These are phyloP conservation scores for Ditula angustiorana DNA, from an alignment of 2,888 invertebrate genomes.

Conservation along the genomic window DNA sequence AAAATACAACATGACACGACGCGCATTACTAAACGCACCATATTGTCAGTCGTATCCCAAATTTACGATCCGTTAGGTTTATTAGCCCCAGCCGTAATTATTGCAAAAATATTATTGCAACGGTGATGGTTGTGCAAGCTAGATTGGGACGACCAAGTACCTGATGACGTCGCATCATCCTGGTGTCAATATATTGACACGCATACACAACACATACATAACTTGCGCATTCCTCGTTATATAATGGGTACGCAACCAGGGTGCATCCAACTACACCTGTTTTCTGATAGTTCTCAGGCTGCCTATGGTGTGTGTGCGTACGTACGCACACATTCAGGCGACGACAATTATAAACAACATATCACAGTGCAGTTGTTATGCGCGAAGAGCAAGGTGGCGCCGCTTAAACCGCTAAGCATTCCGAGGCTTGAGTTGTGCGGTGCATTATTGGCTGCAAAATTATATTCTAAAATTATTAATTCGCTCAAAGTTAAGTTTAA, in stretches of 20 bases:
- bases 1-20: background rate
- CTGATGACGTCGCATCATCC: background rate
- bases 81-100: constrained; percentile 13
- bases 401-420: no score
- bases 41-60: background rate
- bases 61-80: constrained; percentile 33
- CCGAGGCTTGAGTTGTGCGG: no score
- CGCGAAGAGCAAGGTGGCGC: no score
- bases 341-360: no score
- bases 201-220: constrained; percentile 6
- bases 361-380: no score
- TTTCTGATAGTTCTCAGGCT: constrained; percentile 41
- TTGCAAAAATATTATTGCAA: constrained; percentile 32
- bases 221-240: constrained; percentile 38
- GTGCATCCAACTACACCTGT: constrained; percentile 42
- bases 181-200: background rate
- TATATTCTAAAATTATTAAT: no score
- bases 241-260: constrained; percentile 12
- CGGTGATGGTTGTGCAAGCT: constrained; percentile 28
- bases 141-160: constrained; percentile 7
- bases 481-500: no score
- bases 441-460: no score
- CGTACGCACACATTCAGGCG: constrained; percentile 36
- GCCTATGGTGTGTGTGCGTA: constrained; percentile 45
- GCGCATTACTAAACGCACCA: background rate